Base-by-base conservation (phyloP, 2,888 invertebrate species). In the Sarcophaga caerulescens region DNA sequence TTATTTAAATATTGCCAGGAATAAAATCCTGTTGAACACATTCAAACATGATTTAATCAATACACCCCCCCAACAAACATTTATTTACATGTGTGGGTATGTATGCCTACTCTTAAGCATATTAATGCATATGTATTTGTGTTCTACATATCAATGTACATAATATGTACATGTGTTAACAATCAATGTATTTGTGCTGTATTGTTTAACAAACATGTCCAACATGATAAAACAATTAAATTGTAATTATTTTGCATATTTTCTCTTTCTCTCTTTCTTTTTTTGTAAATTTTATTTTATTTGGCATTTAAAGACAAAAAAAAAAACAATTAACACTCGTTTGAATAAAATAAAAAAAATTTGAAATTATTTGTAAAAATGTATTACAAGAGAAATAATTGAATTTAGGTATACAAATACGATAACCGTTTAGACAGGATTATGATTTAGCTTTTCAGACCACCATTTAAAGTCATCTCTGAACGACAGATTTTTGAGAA, bases 201-300 rank as follows among this genome's bases (percentile, higher is more conserved):
- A 60, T 78, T 83, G 73, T 84, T 84, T 44, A 71, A 78, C 81
- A 84, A 73, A 74, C 70, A 78, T 86, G 86, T 84, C 35, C 57
- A 75, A 86, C 86, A 86, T 84, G 86, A 84, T 75, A 86, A 86
- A 81, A 71, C 84, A 86, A 86, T 87, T 87, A 81, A 84, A 79
- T 79, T 84, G 76, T 87, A 84, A 87, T 87, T 81, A 70, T 70
- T 81, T 76, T 69, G 35, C 21, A 71, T 59, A 35, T 6, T 6
- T 35, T 35, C 6, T 35, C 1, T 25, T 6, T 25, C 6, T 35
- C 6, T 6, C 6, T 25, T 0, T 5, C 35, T 35, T 5, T 19
- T 47, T 78, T 62, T 11, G 1, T 57, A 11, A 44, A 44, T 14
- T n/a, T 19, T 8, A 23, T 52, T 35, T 23, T 17, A 2, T 19